A percentile compares a stretch with the other conserved stretches of the same genome.
Evolutionary conservation across 2,888 invertebrate genomes (phyloP).

Genomic region (Cephus spinipes): DNA sequence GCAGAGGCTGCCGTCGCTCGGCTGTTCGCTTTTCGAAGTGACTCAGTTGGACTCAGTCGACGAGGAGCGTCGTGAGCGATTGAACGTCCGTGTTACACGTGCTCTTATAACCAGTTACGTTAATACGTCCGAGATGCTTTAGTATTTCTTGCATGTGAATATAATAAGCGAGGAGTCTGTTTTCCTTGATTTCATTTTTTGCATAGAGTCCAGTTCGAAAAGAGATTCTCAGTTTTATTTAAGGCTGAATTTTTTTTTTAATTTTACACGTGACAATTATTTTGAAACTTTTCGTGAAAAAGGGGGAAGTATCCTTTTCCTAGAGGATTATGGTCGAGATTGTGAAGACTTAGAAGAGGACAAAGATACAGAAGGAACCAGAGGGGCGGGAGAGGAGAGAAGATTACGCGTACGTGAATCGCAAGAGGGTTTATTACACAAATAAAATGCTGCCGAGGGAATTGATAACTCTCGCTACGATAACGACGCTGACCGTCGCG

Average conservation of each 20-base stretch:
- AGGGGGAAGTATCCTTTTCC: not conserved
- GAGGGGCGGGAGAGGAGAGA: not conserved
- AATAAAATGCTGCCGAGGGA: constrained; percentile 46
- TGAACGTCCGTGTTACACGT: constrained; percentile 12
- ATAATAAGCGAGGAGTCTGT: not conserved
- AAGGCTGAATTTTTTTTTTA: not conserved
- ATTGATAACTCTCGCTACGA: constrained; percentile 44
- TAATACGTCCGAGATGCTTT: not conserved
- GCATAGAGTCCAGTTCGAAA: not conserved
- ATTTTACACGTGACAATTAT: not conserved
- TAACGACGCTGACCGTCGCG: constrained; percentile 35
- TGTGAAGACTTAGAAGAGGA: not conserved
- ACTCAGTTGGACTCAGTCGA: constrained; percentile 44
- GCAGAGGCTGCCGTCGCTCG: constrained; percentile 18
- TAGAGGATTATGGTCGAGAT: not conserved
- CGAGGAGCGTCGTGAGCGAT: constrained; percentile 33
- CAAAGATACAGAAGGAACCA: not conserved
- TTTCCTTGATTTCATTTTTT: not conserved
- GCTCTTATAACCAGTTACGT: not conserved
- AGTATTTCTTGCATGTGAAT: not conserved
- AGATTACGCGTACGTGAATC: not conserved
- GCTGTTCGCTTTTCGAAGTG: constrained; percentile 31
- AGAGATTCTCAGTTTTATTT: not conserved
- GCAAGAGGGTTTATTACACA: not conserved
- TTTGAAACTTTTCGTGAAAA: not conserved